Percentiles rank a stretch among this genome's conserved stretches.
Evolutionary conservation across 2,113 vertebrate species (phyloP).

Genomic region (Cichladusa arquata): DNA sequence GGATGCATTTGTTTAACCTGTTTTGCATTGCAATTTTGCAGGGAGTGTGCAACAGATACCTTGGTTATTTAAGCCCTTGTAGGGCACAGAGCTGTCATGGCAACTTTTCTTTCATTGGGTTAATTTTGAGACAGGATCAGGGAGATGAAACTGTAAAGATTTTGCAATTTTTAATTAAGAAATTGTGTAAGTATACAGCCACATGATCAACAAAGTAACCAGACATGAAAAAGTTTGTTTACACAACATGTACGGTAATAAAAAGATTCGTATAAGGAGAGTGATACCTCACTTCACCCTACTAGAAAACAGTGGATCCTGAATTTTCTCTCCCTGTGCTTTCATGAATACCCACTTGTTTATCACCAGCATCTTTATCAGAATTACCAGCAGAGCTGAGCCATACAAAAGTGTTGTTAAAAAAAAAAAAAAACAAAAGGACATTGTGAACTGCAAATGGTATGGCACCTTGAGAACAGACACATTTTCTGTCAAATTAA

Average conservation of each 20-base stretch:
- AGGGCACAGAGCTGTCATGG: not conserved
- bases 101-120: not conserved
- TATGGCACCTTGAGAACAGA: not conserved
- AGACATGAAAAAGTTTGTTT: conserved; percentile 15
- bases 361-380: not conserved
- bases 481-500: not conserved
- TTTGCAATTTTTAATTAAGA: conserved; percentile 48
- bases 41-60: not conserved
- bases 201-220: not conserved
- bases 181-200: not conserved
- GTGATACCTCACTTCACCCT: not conserved
- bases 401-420: not conserved
- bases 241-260: not conserved
- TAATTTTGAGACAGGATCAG: not conserved
- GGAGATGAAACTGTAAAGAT: not conserved
- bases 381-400: not conserved
- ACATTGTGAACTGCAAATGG: not conserved
- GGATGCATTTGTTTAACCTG: not conserved
- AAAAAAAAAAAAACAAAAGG: not conserved
- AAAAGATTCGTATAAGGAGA: not conserved
- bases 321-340: not conserved
- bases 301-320: not conserved
- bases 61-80: not conserved
- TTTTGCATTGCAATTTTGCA: not conserved
- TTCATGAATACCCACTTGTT: not conserved